Evolutionary conservation across 2,888 invertebrate genomes (phyloP), one percentile per base, ranked within the genome.

Genomic region (Sthenelais limicola): DNA sequence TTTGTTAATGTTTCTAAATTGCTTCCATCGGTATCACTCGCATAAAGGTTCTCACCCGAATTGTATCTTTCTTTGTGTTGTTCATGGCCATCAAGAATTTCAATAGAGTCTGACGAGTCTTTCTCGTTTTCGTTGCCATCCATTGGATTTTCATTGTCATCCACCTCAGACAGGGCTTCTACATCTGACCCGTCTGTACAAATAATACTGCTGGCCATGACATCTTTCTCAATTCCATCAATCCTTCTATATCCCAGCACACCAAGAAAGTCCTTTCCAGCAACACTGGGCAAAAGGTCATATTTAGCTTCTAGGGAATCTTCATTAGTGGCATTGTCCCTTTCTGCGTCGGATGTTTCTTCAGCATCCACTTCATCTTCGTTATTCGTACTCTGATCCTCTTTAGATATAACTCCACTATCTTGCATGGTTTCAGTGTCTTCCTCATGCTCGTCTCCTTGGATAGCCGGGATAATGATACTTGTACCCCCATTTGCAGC

Each of bases 41-140:
- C 62, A 56, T 21, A 56, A 3, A 62, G 24, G 9, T 62, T 35
- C 9, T 62, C 62, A 4, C 26, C 62, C 52, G 56, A 47, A 15
- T 35, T 12, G 15, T 62, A 9, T 26, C 28, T 38, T 30, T 18
- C 0, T 5, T 62, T 33, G 35, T 66, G 62, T 3, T 21, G n/a
- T 21, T 68, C 47, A n/a, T 48, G 68, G 30, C 56, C 26, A 38
- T 74, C 74, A 9, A 73, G 24, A 9, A 74, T 33, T 47, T 74
- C 74, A 26, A 74, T 70, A 9, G 73, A 75, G 35, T 73, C 71
- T n/a, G 71, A 73, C 21, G 75, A 75, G 24, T 72, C 72, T 48
- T 48, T 38, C 3, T 73, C 73, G 26, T 74, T 62, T 26, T 62
- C 62, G 24, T 67, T 67, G 48, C 48, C 48, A 9, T 70, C 70